A percentile compares a stretch with the other conserved stretches of the same genome.
These are phyloP conservation scores for Drosophila micromelanica DNA, from an alignment of 1,140 invertebrate genomes.

Conservation along the genomic window DNA sequence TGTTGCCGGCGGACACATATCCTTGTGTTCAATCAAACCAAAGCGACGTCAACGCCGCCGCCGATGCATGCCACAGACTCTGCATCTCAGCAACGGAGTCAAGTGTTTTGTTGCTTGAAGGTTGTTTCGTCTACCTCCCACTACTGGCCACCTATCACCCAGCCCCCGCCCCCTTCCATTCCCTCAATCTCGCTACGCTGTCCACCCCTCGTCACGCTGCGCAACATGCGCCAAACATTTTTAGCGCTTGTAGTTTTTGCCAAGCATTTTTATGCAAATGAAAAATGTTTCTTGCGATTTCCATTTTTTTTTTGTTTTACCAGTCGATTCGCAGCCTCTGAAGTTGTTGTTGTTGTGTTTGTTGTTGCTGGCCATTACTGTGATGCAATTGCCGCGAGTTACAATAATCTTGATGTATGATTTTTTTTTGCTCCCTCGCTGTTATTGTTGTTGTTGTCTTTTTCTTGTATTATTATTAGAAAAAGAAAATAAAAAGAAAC, in stretches of 20 bases:
- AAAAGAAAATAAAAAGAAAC: slow-evolving; percentile 52
- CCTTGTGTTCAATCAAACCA: slow-evolving; percentile 83
- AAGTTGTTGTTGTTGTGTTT: slow-evolving; percentile 26
- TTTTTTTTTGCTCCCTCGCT: slow-evolving; percentile 39
- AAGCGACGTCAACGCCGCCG: slow-evolving; percentile 72
- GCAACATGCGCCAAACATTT: slow-evolving; percentile 77
- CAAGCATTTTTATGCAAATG: slow-evolving; percentile 82
- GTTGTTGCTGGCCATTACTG: slow-evolving; percentile 69
- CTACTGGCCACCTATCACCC: slow-evolving; percentile 27
- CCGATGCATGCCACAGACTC: slow-evolving; percentile 27
- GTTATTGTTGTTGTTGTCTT: slow-evolving; percentile 32
- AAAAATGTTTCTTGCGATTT: slow-evolving; percentile 83
- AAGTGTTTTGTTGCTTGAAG: slow-evolving; percentile 81
- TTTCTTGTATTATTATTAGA: slow-evolving; percentile 60
- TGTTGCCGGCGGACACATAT: slow-evolving; percentile 74
- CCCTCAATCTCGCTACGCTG: background rate
- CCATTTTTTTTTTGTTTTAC: slow-evolving; percentile 55
- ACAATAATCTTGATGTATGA: slow-evolving; percentile 83
- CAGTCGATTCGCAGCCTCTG: slow-evolving; percentile 12
- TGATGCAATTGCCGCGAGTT: slow-evolving; percentile 82
- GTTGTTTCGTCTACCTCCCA: slow-evolving; percentile 74
- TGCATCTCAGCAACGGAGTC: slow-evolving; percentile 53
- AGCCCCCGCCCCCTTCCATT: background rate
- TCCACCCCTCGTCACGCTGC: slow-evolving; percentile 35
- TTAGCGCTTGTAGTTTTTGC: slow-evolving; percentile 78